Base-by-base conservation (phyloP, 2,797 vertebrate genomes). In the Paratrypauchen microcephalus region DNA sequence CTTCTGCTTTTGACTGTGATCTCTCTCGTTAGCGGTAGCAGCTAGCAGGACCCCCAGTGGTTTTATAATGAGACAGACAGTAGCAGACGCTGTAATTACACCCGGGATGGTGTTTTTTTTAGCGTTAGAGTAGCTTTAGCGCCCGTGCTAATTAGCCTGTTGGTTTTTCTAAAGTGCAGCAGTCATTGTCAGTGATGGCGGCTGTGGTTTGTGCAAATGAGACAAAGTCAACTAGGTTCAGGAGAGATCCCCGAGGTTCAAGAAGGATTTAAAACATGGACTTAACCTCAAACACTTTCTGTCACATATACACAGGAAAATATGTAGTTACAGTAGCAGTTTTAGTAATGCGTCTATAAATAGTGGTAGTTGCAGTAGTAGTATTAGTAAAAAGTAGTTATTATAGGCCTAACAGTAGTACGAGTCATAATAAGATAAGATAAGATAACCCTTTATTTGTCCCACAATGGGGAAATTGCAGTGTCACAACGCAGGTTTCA, bases 21-120 rank as follows among this genome's bases (percentile, higher is more conserved):
- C 79, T 79, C 71, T 47, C 86, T 89, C 88, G 87, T 91, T 91
- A 91, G 77, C 82, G 70, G 63, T 6, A 16, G 59, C 30, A 19
- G 81, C 77, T 79, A 78, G 79, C 80, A 41, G 66, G 54, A 72
- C 41, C 32, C 3, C 32, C 58, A 50, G 32, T 57, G 67, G 63
- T 19, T 2, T 72, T 39, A 68, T 87, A 83, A 89, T 76, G 82
- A 85, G 75, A 79, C 52, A 75, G 79, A 83, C 83, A 79, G 72
- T 73, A 76, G 71, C 83, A 74, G 70, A 21, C 19, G 59, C 59
- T 66, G 80, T 84, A 85, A 86, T 89, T 88, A 83, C 67, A 76
- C 64, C 57, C 80, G 57, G 69, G 72, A 64, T 75, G 69, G 77
- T 64, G 61, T 28, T 54, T 54, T 30, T 66, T 48, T 24, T 47